Evolutionary conservation across 2,888 invertebrate genomes (phyloP).

Genomic region (Neoscelio sp.): DNA sequence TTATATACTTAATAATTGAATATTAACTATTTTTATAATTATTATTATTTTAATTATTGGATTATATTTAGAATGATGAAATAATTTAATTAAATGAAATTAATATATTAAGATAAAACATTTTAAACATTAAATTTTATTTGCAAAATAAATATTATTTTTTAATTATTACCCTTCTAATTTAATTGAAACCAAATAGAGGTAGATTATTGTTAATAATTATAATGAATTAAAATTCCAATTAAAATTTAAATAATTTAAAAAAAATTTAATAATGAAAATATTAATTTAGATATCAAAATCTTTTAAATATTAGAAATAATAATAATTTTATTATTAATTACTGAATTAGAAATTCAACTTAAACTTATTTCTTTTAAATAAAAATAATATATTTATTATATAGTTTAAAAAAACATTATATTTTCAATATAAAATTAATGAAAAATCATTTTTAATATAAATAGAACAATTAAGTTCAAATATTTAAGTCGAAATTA

Average conservation of each 20-base stretch:
- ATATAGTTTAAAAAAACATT: constrained; percentile 64
- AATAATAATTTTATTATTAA: constrained; percentile 47
- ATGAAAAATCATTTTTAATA: constrained; percentile 17
- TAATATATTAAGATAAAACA: constrained; percentile 27
- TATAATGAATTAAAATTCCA: constrained; percentile 85
- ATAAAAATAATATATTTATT: no score
- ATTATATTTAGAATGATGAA: constrained; percentile 72
- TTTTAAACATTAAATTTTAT: constrained; percentile 14
- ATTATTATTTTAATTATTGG: constrained; percentile 84
- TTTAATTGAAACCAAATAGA: constrained; percentile 87
- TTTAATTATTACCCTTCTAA: constrained; percentile 77
- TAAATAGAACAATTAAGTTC: constrained; percentile 2
- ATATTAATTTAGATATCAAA: constrained; percentile 33
- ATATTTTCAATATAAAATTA: constrained; percentile 63
- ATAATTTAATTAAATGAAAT: constrained; percentile 60
- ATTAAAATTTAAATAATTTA: constrained; percentile 81
- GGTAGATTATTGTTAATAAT: constrained; percentile 89
- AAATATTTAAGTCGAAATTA: constrained; percentile 73
- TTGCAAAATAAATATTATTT: constrained; percentile 82
- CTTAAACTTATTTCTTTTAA: constrained; percentile 77
- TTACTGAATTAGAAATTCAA: constrained; percentile 84
- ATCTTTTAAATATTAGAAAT: constrained; percentile 84
- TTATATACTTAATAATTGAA: constrained; percentile 82
- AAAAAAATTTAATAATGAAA: constrained; percentile 50
- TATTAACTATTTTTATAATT: constrained; percentile 80